phyloP scores from a whole-genome alignment of 2,797 vertebrate species.

The Gymnodraco acuticeps region DNA sequence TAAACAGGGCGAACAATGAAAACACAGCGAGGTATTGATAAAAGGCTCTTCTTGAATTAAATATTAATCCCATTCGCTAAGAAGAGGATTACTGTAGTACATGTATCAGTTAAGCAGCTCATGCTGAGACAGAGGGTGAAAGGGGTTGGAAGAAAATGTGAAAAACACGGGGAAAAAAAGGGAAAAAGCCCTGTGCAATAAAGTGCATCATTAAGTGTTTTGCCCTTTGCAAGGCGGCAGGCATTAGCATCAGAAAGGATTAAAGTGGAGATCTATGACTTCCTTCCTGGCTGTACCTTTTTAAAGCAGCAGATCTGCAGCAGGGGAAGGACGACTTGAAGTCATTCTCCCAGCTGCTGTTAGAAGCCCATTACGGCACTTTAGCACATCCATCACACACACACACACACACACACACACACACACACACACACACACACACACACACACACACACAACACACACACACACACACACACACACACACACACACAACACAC shows the following conservation, averaged over 20 bases:
- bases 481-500: no score
- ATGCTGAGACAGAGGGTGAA: conserved; percentile 21
- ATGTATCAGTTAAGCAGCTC: conserved; percentile 72
- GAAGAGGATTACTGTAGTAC: conserved; percentile 70
- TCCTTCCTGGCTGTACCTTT: conserved; percentile 20
- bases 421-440: no score
- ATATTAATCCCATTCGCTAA: conserved; percentile 73
- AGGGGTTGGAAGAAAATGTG: conserved; percentile 15
- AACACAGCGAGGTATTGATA: conserved; percentile 54
- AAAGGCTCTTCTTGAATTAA: conserved; percentile 74
- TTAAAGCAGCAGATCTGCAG: conserved; percentile 30
- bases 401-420: background rate
- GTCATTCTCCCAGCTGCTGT: conserved; percentile 43
- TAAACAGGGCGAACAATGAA: conserved; percentile 44
- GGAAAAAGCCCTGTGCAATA: background rate
- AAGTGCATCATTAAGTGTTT: conserved; percentile 23
- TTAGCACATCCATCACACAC: conserved; percentile 54
- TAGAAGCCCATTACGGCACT: conserved; percentile 45
- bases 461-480: no score
- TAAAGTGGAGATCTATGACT: conserved; percentile 21
- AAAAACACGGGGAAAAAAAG: background rate
- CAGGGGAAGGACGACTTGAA: conserved; percentile 26
- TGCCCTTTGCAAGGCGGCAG: conserved; percentile 14
- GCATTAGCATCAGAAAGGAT: conserved; percentile 40
- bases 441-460: no score